Evolutionary conservation across 2,888 invertebrate species (phyloP), one percentile per base, ranked within the genome.

Genomic region (Brachyptera putata): DNA sequence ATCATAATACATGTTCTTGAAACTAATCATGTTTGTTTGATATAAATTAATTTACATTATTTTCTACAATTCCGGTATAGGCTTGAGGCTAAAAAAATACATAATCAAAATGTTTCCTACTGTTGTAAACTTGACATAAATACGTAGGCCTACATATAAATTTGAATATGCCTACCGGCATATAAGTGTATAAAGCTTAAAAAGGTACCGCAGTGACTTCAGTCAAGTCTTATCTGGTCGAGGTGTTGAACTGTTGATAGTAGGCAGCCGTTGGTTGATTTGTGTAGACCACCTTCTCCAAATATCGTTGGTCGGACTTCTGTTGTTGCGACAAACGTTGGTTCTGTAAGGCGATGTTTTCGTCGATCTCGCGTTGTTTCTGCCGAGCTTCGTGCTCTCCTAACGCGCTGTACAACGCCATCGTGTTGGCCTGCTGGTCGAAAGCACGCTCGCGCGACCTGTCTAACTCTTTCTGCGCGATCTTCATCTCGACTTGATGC

Each of bases 181-280:
- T n/a, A n/a, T n/a, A n/a, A n/a, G n/a, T n/a, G n/a, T n/a, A n/a
- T n/a, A n/a, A n/a, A n/a, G n/a, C n/a, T n/a, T n/a, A n/a, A n/a
- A n/a, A n/a, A n/a, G n/a, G n/a, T n/a, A n/a, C n/a, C n/a, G n/a
- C n/a, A n/a, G n/a, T n/a, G n/a, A n/a, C n/a, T n/a, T n/a, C n/a
- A n/a, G n/a, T n/a, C n/a, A n/a, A n/a, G n/a, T n/a, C n/a, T 80
- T 84, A 94, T 79, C 94, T 83, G 14, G 90, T 87, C 24, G 87
- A 84, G 62, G 84, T 91, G 72, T 94, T 95, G 73, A 95, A 95
- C 74, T 95, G 92, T 59, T 86, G 82, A 73, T 87, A 95, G 75
- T 86, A 95, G 0, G 86, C 89, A 14, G 87, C 84, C 0, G 87
- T 85, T 0, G 91, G 87, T 36, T 80, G 79, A 71, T 91, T 90